Evolutionary conservation across 2,888 invertebrate genomes (phyloP).

Genomic region (Entomobrya proxima): DNA sequence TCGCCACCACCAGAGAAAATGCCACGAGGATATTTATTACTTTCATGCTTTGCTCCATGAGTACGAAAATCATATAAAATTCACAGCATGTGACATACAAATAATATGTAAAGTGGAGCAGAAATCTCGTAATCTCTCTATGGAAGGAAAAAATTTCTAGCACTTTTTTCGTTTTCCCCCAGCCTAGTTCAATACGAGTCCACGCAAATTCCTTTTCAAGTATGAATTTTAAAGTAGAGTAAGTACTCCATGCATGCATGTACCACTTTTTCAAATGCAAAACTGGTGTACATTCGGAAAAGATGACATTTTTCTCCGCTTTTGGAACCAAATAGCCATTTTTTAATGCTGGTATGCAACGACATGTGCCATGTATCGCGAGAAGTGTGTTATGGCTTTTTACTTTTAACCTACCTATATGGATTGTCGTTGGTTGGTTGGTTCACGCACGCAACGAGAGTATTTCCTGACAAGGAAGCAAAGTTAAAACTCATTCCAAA

Average conservation of each 20-base stretch:
- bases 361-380: neutral
- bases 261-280: constrained; percentile 1
- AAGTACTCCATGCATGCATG: neutral
- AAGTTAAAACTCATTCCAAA: neutral
- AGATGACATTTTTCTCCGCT: neutral
- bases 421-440: neutral
- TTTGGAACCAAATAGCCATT: neutral
- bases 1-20: neutral
- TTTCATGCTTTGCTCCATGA: constrained; percentile 13
- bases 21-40: constrained; percentile 1
- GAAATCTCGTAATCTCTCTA: constrained; percentile 31
- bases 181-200: neutral
- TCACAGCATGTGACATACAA: constrained; percentile 41
- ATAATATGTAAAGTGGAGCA: constrained; percentile 37
- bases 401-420: neutral
- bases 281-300: neutral
- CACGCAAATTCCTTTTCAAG: constrained; percentile 24
- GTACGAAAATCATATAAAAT: constrained; percentile 39
- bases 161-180: neutral
- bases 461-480: neutral
- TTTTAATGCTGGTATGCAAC: neutral
- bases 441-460: neutral
- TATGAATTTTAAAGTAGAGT: constrained; percentile 5
- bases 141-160: neutral
- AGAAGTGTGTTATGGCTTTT: neutral